Conservation (phyloP, 2,888 invertebrate genomes). For the Pyrgus malvae region DNA sequence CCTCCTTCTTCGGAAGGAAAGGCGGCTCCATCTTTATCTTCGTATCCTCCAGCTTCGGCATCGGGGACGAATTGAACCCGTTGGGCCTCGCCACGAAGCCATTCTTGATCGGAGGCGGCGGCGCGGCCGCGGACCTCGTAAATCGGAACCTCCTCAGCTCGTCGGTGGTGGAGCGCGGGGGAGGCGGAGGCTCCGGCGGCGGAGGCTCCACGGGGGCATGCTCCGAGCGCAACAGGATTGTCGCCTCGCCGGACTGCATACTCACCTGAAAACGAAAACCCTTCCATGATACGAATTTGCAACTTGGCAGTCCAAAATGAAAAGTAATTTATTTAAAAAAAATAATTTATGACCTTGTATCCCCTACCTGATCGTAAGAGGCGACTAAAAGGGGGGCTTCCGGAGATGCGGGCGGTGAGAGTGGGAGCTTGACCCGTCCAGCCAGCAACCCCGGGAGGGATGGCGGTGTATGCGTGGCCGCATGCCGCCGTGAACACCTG, state of each 20-base stretch:
- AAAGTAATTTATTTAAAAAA: no score
- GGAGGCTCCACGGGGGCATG: constrained; percentile 50
- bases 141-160: constrained; percentile 37
- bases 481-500: no score
- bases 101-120: constrained; percentile 20
- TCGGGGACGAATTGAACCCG: constrained; percentile 21
- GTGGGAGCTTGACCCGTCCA: no score
- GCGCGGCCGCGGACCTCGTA: constrained; percentile 30
- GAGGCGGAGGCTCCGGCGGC: constrained; percentile 35
- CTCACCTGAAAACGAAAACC: constrained; percentile 48
- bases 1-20: constrained; percentile 36
- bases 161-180: constrained; percentile 30
- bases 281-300: no score
- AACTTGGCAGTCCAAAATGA: no score
- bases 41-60: constrained; percentile 17
- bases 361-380: no score
- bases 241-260: constrained; percentile 57
- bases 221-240: constrained; percentile 59
- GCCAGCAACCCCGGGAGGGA: no score
- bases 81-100: constrained; percentile 9
- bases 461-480: no score
- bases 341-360: no score
- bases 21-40: constrained; percentile 8
- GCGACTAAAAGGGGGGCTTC: no score
- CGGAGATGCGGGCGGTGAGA: no score